Evolutionary conservation across 2,888 invertebrate species (phyloP), one percentile per base, ranked within the genome.

Genomic region (Chymomyza caudatula): DNA sequence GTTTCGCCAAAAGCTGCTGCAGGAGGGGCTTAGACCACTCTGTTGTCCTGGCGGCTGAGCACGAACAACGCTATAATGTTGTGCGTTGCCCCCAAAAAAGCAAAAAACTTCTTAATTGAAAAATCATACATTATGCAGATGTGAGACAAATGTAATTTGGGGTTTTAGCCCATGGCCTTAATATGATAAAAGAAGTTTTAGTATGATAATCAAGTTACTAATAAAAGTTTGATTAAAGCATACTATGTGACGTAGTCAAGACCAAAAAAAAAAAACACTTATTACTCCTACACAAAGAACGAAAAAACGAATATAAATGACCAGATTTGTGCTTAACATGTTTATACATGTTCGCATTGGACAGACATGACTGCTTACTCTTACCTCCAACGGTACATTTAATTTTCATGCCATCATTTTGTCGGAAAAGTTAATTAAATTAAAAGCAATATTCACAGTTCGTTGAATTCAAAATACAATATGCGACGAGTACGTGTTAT

Each of bases 371-470:
- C 29, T 42, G 43, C 52, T 29, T 15, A 51, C 43, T 22, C 52
- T 43, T 29, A 37, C 20, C 49, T 61, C 57, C 29, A 37, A 37
- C 47, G 42, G 67, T 69, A 69, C 62, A 77, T 75, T 77, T 66
- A 78, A 78, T 78, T 69, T 74, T 67, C 63, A 68, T 68, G 55
- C 66, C 64, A 68, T 64, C 68, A 75, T 67, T 76, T 71, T 66
- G 63, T 60, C 62, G 64, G 62, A 66, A 65, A 72, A 78, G 79
- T 77, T 78, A 78, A 78, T 78, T 78, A 75, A 78, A 78, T 78
- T 78, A 78, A 78, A 78, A 78, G 78, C 78, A 78, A 78, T 78
- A 78, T 78, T 78, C 78, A 78, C 78, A 78, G 78, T 78, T 78
- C 77, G 79, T 70, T 78, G 77, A 73, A 66, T 78, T 64, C 69